Base-by-base conservation (phyloP, 1,140 invertebrate species). In the Thaumetopoea pityocampa region DNA sequence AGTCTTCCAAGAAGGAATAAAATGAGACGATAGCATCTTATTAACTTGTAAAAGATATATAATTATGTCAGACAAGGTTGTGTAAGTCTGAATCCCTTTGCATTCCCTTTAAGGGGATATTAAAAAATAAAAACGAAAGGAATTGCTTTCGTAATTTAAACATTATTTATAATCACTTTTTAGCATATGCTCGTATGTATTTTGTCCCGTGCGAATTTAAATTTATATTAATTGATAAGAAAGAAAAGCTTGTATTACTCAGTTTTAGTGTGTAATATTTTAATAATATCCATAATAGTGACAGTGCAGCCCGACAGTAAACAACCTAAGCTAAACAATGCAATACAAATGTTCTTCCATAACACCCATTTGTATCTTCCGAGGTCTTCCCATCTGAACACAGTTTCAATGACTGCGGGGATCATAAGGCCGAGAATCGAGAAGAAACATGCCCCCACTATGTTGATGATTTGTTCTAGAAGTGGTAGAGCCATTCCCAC, bases 381-480 rank as follows among this genome's bases (percentile, higher is more conserved):
- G 1, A 92, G 86, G 16, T 88, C 82, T 14, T 91, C 85, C 88
- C 90, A 92, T 38, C 86, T 77, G 10, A 90, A 89, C 0, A 92
- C 86, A 0, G 93, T 92, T 58, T 98, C 94, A 12, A 98, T 89
- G 20, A 95, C 60, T 1, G 93, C 92, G 19, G 96, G 96, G 49
- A 95, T 90, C 20, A 96, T 91, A 3, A 90, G 74, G 11, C 96
- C 95, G n/a, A 98, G 87, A 28, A 93, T 91, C 3, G 94, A 94
- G 57, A 95, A 94, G 67, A 93, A 93, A 18, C 96, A 83, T 0
- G 96, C 92, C 5, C 96, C 96, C 10, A 97, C 92, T 12, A 97
- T 84, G 29, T 94, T 92, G 44, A 98, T 97, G 53, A 97, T 91
- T n/a, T 95, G 88, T 37, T 95, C 95, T 40, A 98, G 82, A 46